Conservation (phyloP, 2,888 invertebrate genomes). For the Therioaphis trifolii region DNA sequence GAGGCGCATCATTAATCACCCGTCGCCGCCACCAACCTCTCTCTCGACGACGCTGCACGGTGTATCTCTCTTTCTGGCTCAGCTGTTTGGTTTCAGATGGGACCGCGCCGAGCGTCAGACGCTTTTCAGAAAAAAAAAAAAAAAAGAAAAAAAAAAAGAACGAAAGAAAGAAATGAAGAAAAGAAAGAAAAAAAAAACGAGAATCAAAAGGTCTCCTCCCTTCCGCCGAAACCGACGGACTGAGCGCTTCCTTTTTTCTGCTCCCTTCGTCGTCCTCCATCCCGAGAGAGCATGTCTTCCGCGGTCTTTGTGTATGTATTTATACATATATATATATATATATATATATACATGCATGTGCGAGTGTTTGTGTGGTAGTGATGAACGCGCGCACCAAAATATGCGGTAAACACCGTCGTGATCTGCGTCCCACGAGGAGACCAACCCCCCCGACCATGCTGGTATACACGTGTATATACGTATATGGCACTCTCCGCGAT, state of each 20-base stretch:
- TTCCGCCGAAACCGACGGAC: conserved; percentile 66
- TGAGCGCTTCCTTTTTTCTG: conserved; percentile 62
- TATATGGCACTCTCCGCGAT: not conserved
- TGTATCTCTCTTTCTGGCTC: conserved; percentile 60
- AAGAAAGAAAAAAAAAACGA: conserved; percentile 43
- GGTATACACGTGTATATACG: not conserved
- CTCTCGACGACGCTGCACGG: conserved; percentile 5
- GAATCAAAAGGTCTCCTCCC: conserved; percentile 60
- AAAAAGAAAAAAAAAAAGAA: not conserved
- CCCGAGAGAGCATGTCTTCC: conserved; percentile 23
- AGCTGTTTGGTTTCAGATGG: conserved; percentile 61
- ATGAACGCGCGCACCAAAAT: conserved; percentile 24
- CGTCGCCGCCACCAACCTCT: conserved; percentile 28
- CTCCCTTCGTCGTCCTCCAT: not conserved
- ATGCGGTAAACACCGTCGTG: conserved; percentile 58
- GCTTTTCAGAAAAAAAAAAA: conserved; percentile 42
- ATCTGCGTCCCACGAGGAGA: conserved; percentile 56
- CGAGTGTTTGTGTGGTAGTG: not conserved
- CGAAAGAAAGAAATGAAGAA: not conserved
- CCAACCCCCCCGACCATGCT: conserved; percentile 18
- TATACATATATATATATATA: not conserved
- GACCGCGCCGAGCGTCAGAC: conserved; percentile 60
- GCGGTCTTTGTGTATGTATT: not conserved
- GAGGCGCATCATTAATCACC: conserved; percentile 59
- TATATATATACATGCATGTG: not conserved